These are phyloP conservation scores for Leptopilina myrica DNA, from an alignment of 2,888 invertebrate species.

Conservation along the genomic window DNA sequence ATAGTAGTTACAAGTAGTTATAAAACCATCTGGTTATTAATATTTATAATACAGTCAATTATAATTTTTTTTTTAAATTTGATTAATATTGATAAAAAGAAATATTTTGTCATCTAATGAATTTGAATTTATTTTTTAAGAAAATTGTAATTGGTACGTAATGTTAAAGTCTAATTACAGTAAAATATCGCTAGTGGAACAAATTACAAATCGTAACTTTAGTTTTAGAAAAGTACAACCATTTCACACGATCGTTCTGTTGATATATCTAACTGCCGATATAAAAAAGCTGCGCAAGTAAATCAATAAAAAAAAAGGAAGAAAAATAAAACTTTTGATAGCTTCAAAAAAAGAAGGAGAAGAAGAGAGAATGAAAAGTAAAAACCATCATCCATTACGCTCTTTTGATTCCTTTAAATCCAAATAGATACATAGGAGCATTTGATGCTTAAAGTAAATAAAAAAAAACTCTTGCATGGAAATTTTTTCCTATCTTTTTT, in stretches of 20 bases:
- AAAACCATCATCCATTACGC: background rate
- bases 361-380: background rate
- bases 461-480: no score
- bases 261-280: background rate
- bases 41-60: no score
- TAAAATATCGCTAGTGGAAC: background rate
- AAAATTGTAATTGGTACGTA: background rate
- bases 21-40: no score
- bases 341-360: background rate
- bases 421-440: background rate
- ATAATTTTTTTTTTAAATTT: no score
- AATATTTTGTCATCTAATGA: no score
- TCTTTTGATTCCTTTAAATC: conserved; percentile 1
- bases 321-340: conserved; percentile 4
- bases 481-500: no score
- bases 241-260: background rate
- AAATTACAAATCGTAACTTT: conserved; percentile 9
- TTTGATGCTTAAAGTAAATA: no score
- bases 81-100: no score
- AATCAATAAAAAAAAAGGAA: background rate
- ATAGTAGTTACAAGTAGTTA: no score
- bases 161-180: conserved; percentile 10
- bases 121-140: background rate
- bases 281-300: conserved; percentile 6
- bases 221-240: conserved; percentile 1